Evolutionary conservation across 1,140 invertebrate genomes (phyloP).

Genomic region (Euschistus heros): DNA sequence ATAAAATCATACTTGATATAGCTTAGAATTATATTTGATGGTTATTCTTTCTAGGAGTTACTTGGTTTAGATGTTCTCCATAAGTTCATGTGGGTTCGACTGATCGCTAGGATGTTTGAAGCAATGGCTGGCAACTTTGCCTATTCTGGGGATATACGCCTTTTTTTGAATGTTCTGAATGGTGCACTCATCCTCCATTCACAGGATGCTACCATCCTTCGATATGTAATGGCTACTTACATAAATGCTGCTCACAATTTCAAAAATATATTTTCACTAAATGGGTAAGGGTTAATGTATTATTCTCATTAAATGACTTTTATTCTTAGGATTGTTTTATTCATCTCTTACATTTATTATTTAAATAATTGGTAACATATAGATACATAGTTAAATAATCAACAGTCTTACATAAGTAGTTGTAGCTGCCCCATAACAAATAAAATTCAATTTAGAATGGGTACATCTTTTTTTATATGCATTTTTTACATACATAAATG

Average conservation of each 20-base stretch:
- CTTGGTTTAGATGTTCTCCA: constrained; percentile 91
- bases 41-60: constrained; percentile 53
- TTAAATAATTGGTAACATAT: too few relatives aligned
- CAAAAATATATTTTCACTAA: constrained; percentile 97
- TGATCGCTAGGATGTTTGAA: constrained; percentile 95
- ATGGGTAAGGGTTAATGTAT: constrained; percentile 54
- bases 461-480: too few relatives aligned
- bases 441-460: too few relatives aligned
- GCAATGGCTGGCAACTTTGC: constrained; percentile 98
- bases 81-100: constrained; percentile 96
- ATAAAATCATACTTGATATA: too few relatives aligned
- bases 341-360: too few relatives aligned
- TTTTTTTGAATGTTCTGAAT: constrained; percentile 96
- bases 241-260: constrained; percentile 97
- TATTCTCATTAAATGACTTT: too few relatives aligned
- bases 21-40: background rate
- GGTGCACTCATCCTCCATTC: constrained; percentile 93
- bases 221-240: constrained; percentile 92
- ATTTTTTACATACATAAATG: constrained; percentile 95
- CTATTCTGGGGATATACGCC: constrained; percentile 91
- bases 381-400: too few relatives aligned
- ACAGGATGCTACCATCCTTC: constrained; percentile 88
- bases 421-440: too few relatives aligned
- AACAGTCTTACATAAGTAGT: too few relatives aligned
- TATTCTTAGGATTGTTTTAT: too few relatives aligned